Percentiles rank a stretch among this genome's conserved stretches.
phyloP scores from a whole-genome alignment of 2,888 invertebrate species.

The Camptogramma bilineatum region DNA sequence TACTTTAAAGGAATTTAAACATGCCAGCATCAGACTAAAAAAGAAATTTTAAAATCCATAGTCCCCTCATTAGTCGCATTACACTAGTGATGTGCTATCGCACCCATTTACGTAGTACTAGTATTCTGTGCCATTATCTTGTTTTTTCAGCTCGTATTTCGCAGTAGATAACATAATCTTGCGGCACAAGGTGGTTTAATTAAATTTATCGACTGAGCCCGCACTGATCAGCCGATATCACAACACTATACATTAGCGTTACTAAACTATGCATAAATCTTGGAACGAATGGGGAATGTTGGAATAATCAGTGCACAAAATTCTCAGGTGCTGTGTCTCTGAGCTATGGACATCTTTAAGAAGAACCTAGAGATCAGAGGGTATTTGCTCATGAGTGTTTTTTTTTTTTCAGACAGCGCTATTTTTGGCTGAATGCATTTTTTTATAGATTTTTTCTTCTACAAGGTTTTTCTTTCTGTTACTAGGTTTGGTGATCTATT shows the following conservation, averaged over 20 bases:
- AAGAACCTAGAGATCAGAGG: not conserved
- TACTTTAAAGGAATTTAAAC: not conserved
- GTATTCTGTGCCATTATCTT: constrained; percentile 10
- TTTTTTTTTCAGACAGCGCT: too few relatives aligned
- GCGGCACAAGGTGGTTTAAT: constrained; percentile 67
- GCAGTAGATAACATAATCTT: constrained; percentile 66
- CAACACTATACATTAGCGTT: constrained; percentile 7
- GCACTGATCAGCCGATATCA: constrained; percentile 50
- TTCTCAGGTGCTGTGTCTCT: not conserved
- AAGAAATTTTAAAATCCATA: not conserved
- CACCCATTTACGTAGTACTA: not conserved
- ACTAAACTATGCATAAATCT: constrained; percentile 4
- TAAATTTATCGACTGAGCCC: constrained; percentile 67
- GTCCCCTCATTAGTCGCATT: constrained; percentile 31
- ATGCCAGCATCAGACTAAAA: not conserved
- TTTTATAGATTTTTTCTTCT: too few relatives aligned
- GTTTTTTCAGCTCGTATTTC: constrained; percentile 56
- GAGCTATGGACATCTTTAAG: not conserved
- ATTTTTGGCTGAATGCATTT: too few relatives aligned
- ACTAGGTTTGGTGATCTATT: too few relatives aligned
- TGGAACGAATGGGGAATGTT: constrained; percentile 3
- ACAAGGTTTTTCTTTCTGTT: too few relatives aligned
- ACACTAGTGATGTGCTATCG: constrained; percentile 34
- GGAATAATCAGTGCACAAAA: constrained; percentile 3
- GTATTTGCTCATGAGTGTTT: too few relatives aligned